Evolutionary conservation across 1,140 invertebrate genomes (phyloP), one percentile per base, ranked within the genome.

Genomic region (Stegodyphus mimosarum): DNA sequence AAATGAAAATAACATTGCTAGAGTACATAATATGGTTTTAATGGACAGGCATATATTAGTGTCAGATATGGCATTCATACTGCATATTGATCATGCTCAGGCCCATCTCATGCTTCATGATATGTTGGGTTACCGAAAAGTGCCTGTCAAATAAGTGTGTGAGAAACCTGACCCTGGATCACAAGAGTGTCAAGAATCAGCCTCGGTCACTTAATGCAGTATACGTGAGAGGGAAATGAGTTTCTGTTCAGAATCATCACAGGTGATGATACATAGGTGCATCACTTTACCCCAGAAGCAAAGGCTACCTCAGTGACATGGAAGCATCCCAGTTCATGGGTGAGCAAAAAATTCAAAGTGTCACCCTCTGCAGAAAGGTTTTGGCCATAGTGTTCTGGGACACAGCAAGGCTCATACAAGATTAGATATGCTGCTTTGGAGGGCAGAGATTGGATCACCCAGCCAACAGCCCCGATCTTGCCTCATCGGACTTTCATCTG

Each of bases 181-280:
- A 69, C 66, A 69, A 69, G 17, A 69, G 1, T 69, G 66, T 1
- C 17, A 33, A 33, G 33, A 33, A 69, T 5, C 1, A 6, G 66
- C 3, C 3, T 17, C 33, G 15, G 52, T 11, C 50, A 5, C 17
- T 6, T 53, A 11, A 52, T 51, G 71, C 71, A 6, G 48, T 73
- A 51, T 73, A 2, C 7, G 3, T 1, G 7, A n/a, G 71, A 73
- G 5, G 48, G 71, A 73, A 15, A 51, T 7, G 11, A 51, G 11
- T 73, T 52, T 15, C 15, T 73, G 52, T n/a, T 7, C 71, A 17
- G 13, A n/a, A 52, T 73, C 17, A 51, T 73, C 9, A 73, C 48
- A 52, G 71, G 71, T 11, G 71, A 73, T 51, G 71, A 73, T 6
- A 73, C 71, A n/a, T 52, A 49, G 49, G 48, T 73, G 71, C 52